Base-by-base conservation (phyloP, 1,140 invertebrate species). In the Heliothis subflexa region DNA sequence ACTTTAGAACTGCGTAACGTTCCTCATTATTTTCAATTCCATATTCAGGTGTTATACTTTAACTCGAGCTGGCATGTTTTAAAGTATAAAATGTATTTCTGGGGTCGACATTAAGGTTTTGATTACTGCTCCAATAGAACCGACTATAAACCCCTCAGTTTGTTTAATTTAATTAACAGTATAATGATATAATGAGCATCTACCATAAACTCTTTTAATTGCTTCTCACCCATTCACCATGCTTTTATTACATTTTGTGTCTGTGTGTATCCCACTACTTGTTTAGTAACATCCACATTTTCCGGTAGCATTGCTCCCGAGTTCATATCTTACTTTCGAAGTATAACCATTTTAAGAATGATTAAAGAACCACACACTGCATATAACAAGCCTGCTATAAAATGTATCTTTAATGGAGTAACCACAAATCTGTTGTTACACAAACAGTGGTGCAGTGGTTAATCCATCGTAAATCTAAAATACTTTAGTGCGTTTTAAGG, bases 391-490 rank as follows among this genome's bases (percentile, higher is more conserved):
- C 21, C 64, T 52, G 45, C 59, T 25, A 62, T 75, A 75, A 75
- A 75, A 75, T 64, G 59, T 62, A 75, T 75, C 73, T 75, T 52
- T 50, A 75, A 52, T 62, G 25, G 45, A 50, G 47, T 75, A 62
- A 33, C 57, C 72, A 61, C 57, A 75, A 75, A 64, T 75, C 59
- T 16, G 40, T 59, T 18, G 55, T 64, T 33, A 75, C 21, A 75
- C 52, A 75, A 47, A 75, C 13, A 64, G 18, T 21, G 57, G 57
- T 75, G 57, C 59, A 75, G 47, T 75, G 73, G 57, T 75, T 75
- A 75, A 75, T 64, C 55, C 14, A 33, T 75, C 73, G 73, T 75
- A 62, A 75, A 75, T 47, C 45, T 64, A 12, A 45, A 61, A 59
- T 74, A 25, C 73, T 50, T 61, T 59, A 49, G 54, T 68, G 57